Evolutionary conservation across 1,140 invertebrate genomes (phyloP).

Genomic region (Drosophila ohnishii): DNA sequence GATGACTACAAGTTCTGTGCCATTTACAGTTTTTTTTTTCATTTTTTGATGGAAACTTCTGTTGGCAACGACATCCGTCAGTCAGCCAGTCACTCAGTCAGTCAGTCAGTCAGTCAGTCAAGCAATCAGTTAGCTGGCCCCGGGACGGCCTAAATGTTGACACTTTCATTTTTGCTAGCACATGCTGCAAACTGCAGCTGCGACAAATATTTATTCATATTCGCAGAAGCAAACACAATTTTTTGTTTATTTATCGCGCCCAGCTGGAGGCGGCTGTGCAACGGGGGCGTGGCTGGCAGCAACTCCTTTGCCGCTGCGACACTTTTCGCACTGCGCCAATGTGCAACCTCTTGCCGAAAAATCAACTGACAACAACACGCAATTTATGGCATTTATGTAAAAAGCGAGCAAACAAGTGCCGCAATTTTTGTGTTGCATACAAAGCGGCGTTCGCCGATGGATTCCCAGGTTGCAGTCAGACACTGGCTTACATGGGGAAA

Average conservation of each 20-base stretch:
- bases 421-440: slow-evolving; percentile 57
- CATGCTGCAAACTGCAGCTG: slow-evolving; percentile 48
- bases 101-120: slow-evolving; percentile 50
- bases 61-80: slow-evolving; percentile 45
- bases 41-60: slow-evolving; percentile 35
- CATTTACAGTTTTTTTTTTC: slow-evolving; percentile 36
- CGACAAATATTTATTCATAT: slow-evolving; percentile 71
- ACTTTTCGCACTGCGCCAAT: slow-evolving; percentile 45
- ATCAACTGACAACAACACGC: slow-evolving; percentile 62
- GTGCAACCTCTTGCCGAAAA: slow-evolving; percentile 41
- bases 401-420: slow-evolving; percentile 46
- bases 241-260: slow-evolving; percentile 50
- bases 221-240: slow-evolving; percentile 50
- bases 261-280: background rate
- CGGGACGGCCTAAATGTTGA: slow-evolving; percentile 55
- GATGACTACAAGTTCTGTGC: slow-evolving; percentile 35
- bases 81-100: slow-evolving; percentile 26
- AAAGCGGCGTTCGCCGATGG: slow-evolving; percentile 41
- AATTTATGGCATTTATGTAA: slow-evolving; percentile 76
- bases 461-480: slow-evolving; percentile 8
- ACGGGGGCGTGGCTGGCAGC: slow-evolving; percentile 2
- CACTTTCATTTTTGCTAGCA: slow-evolving; percentile 49
- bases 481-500: slow-evolving; percentile 41
- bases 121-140: slow-evolving; percentile 39
- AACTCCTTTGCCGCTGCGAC: slow-evolving; percentile 40